These are phyloP conservation scores for Glaucidium brasilianum DNA, from an alignment of 2,113 vertebrate species.

Conservation along the genomic window DNA sequence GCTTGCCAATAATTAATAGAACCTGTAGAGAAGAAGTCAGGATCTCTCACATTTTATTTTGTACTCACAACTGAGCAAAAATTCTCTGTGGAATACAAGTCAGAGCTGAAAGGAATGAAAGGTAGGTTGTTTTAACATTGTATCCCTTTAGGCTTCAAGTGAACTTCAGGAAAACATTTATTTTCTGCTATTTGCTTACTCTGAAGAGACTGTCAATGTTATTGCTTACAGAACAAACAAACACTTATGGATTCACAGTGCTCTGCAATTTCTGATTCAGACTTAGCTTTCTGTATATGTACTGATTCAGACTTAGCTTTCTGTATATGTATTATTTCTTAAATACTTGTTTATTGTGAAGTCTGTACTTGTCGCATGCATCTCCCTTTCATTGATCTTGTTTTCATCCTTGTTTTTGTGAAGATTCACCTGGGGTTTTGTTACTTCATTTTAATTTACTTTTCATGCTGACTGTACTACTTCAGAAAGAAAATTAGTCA, in stretches of 20 bases:
- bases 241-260: background rate
- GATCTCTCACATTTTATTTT: background rate
- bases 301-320: background rate
- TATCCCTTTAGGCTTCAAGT: constrained; percentile 6
- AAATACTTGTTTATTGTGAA: background rate
- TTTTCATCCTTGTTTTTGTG: background rate
- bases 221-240: background rate
- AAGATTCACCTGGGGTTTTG: background rate
- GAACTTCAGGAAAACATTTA: constrained; percentile 18
- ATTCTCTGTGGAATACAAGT: background rate
- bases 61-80: background rate
- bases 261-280: background rate
- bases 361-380: background rate
- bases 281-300: background rate
- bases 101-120: background rate
- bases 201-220: background rate
- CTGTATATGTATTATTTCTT: background rate
- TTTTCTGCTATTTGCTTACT: background rate
- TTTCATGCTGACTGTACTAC: background rate
- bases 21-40: background rate
- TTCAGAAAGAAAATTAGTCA: background rate
- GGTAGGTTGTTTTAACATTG: background rate
- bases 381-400: background rate
- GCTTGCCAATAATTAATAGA: background rate
- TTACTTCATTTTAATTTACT: background rate